Base-by-base conservation (phyloP, 2,888 invertebrate species). In the Microlaimidae sp. region DNA sequence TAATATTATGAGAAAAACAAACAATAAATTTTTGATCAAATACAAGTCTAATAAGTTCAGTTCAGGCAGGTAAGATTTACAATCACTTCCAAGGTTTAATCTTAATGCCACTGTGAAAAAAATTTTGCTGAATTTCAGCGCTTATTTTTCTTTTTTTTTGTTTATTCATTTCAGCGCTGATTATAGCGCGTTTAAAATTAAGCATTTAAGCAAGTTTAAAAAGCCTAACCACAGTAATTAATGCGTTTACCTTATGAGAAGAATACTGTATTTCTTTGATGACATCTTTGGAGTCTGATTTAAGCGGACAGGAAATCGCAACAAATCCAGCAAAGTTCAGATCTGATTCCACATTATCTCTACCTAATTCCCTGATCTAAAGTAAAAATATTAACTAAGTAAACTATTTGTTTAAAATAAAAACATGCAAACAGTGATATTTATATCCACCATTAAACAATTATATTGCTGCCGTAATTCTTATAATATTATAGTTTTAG, bases 271-370 rank as follows among this genome's bases (percentile, higher is more conserved):
- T 83, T 76, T 99, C 95, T 66, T 82, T 82, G 59, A 99, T 85
- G n/a, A 90, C 88, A 55, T 79, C 77, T 70, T 87, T 88, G 0
- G 97, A 95, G 72, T 99, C 97, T 1, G 79, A 77, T 75, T 99
- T 99, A 61, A 99, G 77, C 0, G 97, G 97, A 70, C 95, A 97
- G 0, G 95, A 95, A 62, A 99, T 90, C 50, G 95, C 85, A 24
- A 97, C 84, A 70, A 99, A 99, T 1, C 99, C 99, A 52, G 81
- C 90, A 75, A 99, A 99, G 13, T 77, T 80, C 55, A 99, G 76
- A 64, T 86, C 80, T 28, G 78, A 78, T 72, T 99, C 99, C 7
- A 92, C 78, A 56, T 85, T 80, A 51, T 90, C 88, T 21, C 97
- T 78, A 3, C 82, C 81, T 56, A 87, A 71, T 60, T 88, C 85